phyloP scores from a whole-genome alignment of 2,797 vertebrate genomes.

The Oreonectes daqikongensis region DNA sequence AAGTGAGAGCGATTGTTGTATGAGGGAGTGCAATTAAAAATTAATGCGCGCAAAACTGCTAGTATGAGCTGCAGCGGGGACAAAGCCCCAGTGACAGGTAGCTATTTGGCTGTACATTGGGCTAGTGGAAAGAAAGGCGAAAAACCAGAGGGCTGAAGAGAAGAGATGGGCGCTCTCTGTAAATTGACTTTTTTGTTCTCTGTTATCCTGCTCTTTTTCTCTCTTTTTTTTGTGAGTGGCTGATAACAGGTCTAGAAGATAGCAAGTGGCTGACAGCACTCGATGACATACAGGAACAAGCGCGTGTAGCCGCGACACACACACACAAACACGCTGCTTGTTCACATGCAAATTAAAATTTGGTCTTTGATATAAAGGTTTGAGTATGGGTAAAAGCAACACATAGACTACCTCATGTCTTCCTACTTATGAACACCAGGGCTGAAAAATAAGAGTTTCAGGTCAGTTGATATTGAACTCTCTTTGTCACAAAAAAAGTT shows the following conservation, averaged over 20 bases:
- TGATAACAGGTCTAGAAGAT: slow-evolving; percentile 51
- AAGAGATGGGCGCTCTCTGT: slow-evolving; percentile 50
- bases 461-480: neutral
- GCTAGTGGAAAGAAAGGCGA: slow-evolving; percentile 53
- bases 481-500: too few species aligned
- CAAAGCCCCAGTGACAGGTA: slow-evolving; percentile 67
- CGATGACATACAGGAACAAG: slow-evolving; percentile 40
- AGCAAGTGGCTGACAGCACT: slow-evolving; percentile 44
- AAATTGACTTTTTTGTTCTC: slow-evolving; percentile 57
- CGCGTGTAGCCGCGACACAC: slow-evolving; percentile 5
- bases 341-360: slow-evolving; percentile 31
- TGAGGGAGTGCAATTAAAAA: slow-evolving; percentile 65
- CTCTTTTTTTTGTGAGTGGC: slow-evolving; percentile 43
- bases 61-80: slow-evolving; percentile 60
- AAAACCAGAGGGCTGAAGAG: slow-evolving; percentile 49
- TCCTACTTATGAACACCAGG: neutral
- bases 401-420: neutral
- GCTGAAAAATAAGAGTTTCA: neutral
- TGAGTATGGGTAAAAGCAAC: slow-evolving; percentile 5
- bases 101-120: slow-evolving; percentile 66
- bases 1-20: slow-evolving; percentile 61
- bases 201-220: slow-evolving; percentile 59
- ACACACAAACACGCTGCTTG: slow-evolving; percentile 2
- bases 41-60: slow-evolving; percentile 65
- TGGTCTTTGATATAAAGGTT: slow-evolving; percentile 7